Conservation (phyloP, 2,888 invertebrate genomes). For the Leuctra nigra region DNA sequence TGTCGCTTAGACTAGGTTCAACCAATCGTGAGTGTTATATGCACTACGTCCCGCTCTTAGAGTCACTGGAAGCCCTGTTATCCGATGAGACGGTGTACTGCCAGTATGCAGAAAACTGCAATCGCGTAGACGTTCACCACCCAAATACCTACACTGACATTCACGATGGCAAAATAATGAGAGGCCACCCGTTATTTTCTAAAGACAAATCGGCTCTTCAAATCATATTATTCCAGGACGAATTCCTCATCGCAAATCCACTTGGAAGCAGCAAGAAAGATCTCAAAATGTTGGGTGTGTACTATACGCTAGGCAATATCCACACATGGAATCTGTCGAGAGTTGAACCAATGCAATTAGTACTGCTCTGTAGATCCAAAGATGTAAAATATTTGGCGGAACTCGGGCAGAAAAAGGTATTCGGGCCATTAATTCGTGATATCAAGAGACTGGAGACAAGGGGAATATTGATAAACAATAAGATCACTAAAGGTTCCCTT, state of each 20-base stretch:
- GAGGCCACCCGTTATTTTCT: constrained; percentile 8
- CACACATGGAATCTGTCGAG: not conserved
- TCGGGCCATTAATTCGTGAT: not conserved
- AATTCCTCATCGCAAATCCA: constrained; percentile 8
- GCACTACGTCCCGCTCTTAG: constrained; percentile 8
- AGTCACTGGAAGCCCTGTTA: not conserved
- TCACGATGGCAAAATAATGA: not conserved
- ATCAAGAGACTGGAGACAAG: not conserved
- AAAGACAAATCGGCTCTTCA: not conserved
- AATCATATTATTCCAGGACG: not conserved
- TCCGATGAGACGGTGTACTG: constrained; percentile 4
- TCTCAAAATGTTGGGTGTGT: constrained; percentile 12
- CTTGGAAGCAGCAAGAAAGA: not conserved
- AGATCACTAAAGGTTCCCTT: too few relatives aligned
- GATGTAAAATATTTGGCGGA: not conserved
- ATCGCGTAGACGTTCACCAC: not conserved
- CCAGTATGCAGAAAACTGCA: not conserved
- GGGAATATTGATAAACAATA: too few relatives aligned
- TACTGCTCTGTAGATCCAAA: not conserved
- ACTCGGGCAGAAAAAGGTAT: not conserved
- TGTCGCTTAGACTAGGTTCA: not conserved
- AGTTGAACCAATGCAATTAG: constrained; percentile 13
- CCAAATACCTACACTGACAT: constrained; percentile 1
- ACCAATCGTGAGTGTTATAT: not conserved
- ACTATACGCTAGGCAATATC: constrained; percentile 10